Evolutionary conservation across 2,888 invertebrate species (phyloP).

Genomic region (Pyrrhosoma nymphula): DNA sequence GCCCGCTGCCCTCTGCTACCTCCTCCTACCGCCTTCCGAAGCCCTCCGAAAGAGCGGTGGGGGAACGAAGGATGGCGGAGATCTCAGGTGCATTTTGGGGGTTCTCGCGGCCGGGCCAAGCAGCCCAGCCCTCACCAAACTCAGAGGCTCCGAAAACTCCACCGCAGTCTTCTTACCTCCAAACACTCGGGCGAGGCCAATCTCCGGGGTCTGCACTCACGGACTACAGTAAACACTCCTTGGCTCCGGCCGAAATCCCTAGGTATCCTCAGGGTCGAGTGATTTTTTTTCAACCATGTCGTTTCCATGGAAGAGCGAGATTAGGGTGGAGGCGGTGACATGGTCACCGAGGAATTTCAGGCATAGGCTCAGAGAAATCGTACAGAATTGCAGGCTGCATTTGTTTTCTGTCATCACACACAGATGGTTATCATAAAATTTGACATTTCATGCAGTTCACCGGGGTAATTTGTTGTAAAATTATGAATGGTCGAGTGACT

Average conservation of each 20-base stretch:
- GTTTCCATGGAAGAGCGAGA: background rate
- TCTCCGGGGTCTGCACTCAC: background rate
- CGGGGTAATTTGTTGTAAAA: no score
- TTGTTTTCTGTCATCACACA: background rate
- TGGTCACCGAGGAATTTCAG: background rate
- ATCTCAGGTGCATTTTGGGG: slow-evolving; percentile 29
- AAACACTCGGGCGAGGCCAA: background rate
- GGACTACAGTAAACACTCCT: background rate
- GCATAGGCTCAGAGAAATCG: background rate
- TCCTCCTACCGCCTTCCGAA: background rate
- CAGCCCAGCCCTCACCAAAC: background rate
- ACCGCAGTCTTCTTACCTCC: background rate
- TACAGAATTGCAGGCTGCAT: background rate
- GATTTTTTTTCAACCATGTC: background rate
- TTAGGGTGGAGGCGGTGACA: background rate
- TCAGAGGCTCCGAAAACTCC: background rate
- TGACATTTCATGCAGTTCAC: no score
- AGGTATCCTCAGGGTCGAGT: background rate
- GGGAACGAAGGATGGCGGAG: background rate
- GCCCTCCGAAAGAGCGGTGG: background rate
- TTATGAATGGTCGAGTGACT: no score
- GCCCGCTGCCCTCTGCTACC: no score
- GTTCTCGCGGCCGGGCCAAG: background rate
- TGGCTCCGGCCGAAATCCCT: background rate
- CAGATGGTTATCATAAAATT: background rate